Conservation (phyloP, 2,797 vertebrate species). For the Margarornis squamiger region DNA sequence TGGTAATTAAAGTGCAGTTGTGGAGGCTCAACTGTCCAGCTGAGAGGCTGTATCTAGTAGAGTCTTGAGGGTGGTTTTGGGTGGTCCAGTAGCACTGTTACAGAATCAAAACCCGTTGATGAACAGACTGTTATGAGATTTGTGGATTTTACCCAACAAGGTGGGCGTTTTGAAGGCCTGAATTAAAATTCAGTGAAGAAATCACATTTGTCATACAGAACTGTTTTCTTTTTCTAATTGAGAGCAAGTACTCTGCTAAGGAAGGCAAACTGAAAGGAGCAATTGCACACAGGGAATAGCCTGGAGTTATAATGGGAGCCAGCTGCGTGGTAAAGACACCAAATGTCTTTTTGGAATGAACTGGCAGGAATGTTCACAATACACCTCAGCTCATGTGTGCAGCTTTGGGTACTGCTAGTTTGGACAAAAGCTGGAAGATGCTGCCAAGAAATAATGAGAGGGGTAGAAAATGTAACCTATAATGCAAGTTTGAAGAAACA, state of each 20-base stretch:
- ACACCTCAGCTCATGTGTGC: neutral
- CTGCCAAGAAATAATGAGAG: neutral
- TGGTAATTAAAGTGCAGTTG: neutral
- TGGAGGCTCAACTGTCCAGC: neutral
- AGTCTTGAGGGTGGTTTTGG: neutral
- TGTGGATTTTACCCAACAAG: neutral
- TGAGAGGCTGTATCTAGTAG: neutral
- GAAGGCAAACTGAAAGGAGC: neutral
- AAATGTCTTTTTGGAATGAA: constrained; percentile 14
- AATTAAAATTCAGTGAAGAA: constrained; percentile 41
- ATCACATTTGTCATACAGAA: neutral
- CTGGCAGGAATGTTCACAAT: neutral
- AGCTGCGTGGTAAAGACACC: neutral
- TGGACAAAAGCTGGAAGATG: neutral
- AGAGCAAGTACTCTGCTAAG: neutral
- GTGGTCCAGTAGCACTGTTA: neutral
- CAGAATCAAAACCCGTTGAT: neutral
- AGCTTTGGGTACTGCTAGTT: neutral
- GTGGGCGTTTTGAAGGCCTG: neutral
- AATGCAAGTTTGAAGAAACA: neutral
- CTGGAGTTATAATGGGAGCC: neutral
- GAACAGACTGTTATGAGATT: neutral
- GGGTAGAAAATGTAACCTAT: neutral
- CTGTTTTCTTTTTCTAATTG: neutral
- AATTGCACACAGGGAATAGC: neutral